phyloP scores from a whole-genome alignment of 2,888 invertebrate species.

The Monochamus alternatus region DNA sequence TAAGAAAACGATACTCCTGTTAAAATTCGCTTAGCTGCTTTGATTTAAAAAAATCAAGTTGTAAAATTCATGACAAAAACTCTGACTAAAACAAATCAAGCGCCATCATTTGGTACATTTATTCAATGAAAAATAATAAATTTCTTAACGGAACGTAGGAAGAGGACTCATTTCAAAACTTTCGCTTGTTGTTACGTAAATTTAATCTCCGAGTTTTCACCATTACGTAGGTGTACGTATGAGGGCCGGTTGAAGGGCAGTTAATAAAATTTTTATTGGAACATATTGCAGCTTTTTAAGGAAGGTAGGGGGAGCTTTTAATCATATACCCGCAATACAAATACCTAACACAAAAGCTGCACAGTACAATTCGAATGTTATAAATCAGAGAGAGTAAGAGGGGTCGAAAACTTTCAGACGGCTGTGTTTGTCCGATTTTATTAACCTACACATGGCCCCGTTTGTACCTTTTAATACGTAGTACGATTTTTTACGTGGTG shows the following conservation, averaged over 20 bases:
- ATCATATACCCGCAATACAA: slow-evolving; percentile 60
- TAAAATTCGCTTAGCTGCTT: too few relatives aligned
- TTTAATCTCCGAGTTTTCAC: not conserved
- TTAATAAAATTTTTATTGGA: slow-evolving; percentile 55
- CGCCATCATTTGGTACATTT: too few relatives aligned
- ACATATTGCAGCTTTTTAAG: slow-evolving; percentile 62
- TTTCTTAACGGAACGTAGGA: too few relatives aligned
- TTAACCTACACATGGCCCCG: slow-evolving; percentile 49
- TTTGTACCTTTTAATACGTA: slow-evolving; percentile 36
- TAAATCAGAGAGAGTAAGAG: slow-evolving; percentile 54
- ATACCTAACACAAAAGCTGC: slow-evolving; percentile 56
- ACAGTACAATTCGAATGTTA: slow-evolving; percentile 51
- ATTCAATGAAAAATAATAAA: too few relatives aligned
- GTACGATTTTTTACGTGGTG: slow-evolving; percentile 35
- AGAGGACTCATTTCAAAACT: too few relatives aligned
- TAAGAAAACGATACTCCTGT: too few relatives aligned
- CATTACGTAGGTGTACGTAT: not conserved
- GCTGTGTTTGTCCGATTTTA: slow-evolving; percentile 51
- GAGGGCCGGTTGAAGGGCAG: slow-evolving; percentile 34
- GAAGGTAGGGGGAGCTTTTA: slow-evolving; percentile 62
- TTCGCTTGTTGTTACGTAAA: too few relatives aligned
- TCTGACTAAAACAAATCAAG: too few relatives aligned
- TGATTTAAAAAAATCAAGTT: too few relatives aligned
- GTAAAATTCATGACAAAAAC: too few relatives aligned
- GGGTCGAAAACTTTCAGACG: slow-evolving; percentile 45